A percentile compares a stretch with the other conserved stretches of the same genome.
These are phyloP conservation scores for Nycticorax nycticorax DNA, from an alignment of 2,113 vertebrate species.

Conservation along the genomic window DNA sequence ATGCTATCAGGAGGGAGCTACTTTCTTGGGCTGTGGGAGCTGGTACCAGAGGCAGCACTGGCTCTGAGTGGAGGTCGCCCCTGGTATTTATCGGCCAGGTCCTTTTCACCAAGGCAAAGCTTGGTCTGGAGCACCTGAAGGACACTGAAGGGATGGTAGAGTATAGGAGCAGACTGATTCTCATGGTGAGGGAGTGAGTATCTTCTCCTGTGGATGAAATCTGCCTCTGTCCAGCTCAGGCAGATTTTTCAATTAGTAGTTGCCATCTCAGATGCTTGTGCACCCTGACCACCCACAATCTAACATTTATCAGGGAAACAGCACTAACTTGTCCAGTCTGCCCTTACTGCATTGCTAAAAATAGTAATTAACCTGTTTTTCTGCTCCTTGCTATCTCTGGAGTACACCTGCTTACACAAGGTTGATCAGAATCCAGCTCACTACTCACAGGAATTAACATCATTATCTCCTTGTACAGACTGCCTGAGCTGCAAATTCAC, in stretches of 20 bases:
- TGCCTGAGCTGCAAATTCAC: neutral
- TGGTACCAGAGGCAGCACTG: neutral
- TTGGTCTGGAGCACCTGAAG: neutral
- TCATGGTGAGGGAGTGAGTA: neutral
- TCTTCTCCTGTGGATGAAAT: neutral
- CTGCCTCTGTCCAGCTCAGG: neutral
- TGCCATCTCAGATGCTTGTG: neutral
- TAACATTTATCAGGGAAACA: neutral
- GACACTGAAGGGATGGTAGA: neutral
- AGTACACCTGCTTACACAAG: conserved; percentile 22
- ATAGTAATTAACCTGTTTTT: neutral
- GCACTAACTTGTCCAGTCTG: neutral
- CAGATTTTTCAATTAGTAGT: neutral
- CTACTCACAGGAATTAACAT: conserved; percentile 41
- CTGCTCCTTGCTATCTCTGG: neutral
- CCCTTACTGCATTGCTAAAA: neutral
- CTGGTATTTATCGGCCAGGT: neutral
- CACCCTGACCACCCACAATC: neutral
- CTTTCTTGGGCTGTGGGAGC: neutral
- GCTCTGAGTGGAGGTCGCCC: neutral
- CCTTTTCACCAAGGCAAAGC: neutral
- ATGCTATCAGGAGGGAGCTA: neutral
- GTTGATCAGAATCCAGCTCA: conserved; percentile 41
- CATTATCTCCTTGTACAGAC: conserved; percentile 44
- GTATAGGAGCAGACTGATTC: neutral